These are phyloP conservation scores for Pogonophryne albipinna DNA, from an alignment of 2,797 vertebrate species.

Conservation along the genomic window DNA sequence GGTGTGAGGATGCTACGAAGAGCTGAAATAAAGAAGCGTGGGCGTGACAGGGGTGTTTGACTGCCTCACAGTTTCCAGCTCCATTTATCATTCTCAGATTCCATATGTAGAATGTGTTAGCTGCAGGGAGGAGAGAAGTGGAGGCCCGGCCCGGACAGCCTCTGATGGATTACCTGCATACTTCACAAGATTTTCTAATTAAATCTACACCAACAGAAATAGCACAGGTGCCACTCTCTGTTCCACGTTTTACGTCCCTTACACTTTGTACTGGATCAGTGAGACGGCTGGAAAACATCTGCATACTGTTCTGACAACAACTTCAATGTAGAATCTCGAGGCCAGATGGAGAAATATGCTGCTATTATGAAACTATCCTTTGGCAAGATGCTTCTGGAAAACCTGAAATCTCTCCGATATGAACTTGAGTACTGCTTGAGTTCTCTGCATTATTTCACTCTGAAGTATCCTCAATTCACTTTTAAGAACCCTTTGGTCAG, in stretches of 20 bases:
- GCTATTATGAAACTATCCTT: slow-evolving; percentile 34
- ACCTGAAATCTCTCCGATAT: neutral
- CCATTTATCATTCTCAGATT: slow-evolving; percentile 70
- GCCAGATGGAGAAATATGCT: slow-evolving; percentile 36
- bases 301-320: slow-evolving; percentile 24
- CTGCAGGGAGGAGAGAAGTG: slow-evolving; percentile 45
- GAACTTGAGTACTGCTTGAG: slow-evolving; percentile 10
- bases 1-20: slow-evolving; percentile 39
- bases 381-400: slow-evolving; percentile 39
- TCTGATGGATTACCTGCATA: slow-evolving; percentile 65
- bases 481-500: neutral
- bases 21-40: slow-evolving; percentile 54
- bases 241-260: neutral
- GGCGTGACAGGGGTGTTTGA: slow-evolving; percentile 33
- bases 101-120: slow-evolving; percentile 47
- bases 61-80: slow-evolving; percentile 55
- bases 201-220: slow-evolving; percentile 33
- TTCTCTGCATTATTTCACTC: slow-evolving; percentile 10
- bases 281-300: slow-evolving; percentile 34
- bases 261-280: slow-evolving; percentile 9
- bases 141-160: slow-evolving; percentile 28
- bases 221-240: slow-evolving; percentile 14
- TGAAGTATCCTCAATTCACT: neutral
- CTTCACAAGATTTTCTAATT: slow-evolving; percentile 53
- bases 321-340: neutral